Base-by-base conservation (phyloP, 2,888 invertebrate genomes). In the Magallana nippona region DNA sequence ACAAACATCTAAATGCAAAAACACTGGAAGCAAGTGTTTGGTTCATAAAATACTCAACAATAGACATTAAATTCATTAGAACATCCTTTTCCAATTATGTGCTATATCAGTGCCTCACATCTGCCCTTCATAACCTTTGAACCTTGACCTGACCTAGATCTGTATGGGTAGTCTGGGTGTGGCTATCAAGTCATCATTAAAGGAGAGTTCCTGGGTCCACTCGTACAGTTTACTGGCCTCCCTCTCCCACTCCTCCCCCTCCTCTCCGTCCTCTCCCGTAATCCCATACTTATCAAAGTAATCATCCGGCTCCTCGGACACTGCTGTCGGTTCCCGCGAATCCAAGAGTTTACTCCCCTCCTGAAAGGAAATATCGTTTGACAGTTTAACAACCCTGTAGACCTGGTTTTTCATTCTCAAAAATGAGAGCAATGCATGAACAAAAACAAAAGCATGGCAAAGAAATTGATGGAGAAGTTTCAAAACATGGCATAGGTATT, bases 151-250 rank as follows among this genome's bases (percentile, higher is more conserved):
- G 27, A 13, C 15, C 17, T 32, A 82, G 32, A 78, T 82, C 32
- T 78, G 78, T 13, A 88, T 85, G 27, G 80, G 85, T 55, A 91
- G 86, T 77, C 91, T 83, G 5, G 92, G 92, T 11, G 93, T 92
- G 78, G 89, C 89, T 17, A 91, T 89, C 19, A 92, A 83, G 32
- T 93, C 93, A 87, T 93, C 93, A 85, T 90, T 90, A 83, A 93
- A 90, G 3, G 92, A 92, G 44, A 94, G 88, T 80, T 92, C 92
- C 87, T 93, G 93, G n/a, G 94, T 93, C 94, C 94, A 94, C 84
- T 94, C 92, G 81, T 93, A 94, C 19, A 94, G 90, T 84, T 91
- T 90, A 82, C 92, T 91, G 10, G 93, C 94, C 84, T 94, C 93
- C 56, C 95, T 93, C 56, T 93, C 92, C 78, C 89, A 89, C 19